Conservation (phyloP, 2,113 vertebrate species). For the Gallinago undulata region DNA sequence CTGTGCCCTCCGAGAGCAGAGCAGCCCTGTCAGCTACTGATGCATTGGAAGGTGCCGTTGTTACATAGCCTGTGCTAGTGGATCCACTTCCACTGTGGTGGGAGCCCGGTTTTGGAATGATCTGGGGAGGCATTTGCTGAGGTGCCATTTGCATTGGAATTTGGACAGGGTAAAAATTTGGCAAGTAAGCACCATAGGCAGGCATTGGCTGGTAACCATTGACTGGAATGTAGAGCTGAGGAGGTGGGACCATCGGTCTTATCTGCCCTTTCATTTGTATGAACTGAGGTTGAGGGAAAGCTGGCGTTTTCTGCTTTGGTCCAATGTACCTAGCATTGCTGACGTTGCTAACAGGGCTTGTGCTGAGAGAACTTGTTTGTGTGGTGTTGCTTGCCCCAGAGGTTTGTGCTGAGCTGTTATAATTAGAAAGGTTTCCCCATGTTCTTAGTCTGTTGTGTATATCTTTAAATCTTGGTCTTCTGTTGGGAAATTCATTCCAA, state of each 20-base stretch:
- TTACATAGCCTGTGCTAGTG: constrained; percentile 95
- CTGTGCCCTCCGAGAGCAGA: constrained; percentile 76
- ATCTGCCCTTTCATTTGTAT: constrained; percentile 92
- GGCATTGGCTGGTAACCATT: constrained; percentile 95
- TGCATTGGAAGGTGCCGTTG: constrained; percentile 87
- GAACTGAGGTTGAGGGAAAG: constrained; percentile 91
- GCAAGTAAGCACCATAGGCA: constrained; percentile 89
- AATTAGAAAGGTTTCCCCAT: constrained; percentile 92
- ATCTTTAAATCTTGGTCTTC: constrained; percentile 94
- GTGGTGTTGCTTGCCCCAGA: constrained; percentile 94
- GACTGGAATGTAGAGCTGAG: constrained; percentile 95
- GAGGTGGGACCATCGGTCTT: constrained; percentile 86
- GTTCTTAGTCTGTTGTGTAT: constrained; percentile 90
- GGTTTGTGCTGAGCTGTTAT: constrained; percentile 91
- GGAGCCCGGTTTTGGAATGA: constrained; percentile 88
- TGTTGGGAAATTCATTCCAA: constrained; percentile 91
- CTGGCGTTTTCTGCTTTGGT: constrained; percentile 87
- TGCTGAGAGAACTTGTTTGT: constrained; percentile 96
- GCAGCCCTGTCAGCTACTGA: constrained; percentile 85
- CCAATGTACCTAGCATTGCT: constrained; percentile 88
- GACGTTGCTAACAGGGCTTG: constrained; percentile 93
- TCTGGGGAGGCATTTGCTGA: constrained; percentile 86
- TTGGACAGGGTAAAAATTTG: constrained; percentile 96
- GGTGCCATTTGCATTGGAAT: constrained; percentile 92
- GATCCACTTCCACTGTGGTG: constrained; percentile 96